Evolutionary conservation across 2,888 invertebrate species (phyloP).

Genomic region (Epirrita christyi): DNA sequence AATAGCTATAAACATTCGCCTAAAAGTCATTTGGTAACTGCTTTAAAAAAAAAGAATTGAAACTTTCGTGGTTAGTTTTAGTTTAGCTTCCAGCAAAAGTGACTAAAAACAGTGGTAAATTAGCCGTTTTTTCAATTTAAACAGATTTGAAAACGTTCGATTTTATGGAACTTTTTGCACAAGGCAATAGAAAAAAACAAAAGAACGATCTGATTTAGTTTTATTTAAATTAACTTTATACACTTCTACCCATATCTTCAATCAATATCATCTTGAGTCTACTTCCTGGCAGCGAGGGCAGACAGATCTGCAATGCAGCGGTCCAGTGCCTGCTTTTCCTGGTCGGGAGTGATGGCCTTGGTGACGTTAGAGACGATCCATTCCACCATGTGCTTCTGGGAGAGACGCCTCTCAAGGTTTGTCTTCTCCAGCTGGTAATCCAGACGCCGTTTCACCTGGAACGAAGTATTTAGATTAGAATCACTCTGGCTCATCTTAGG

Average conservation of each 20-base stretch:
- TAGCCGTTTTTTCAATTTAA: too few species aligned
- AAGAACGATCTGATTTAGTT: conserved; percentile 44
- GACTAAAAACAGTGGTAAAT: too few species aligned
- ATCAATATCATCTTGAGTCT: conserved; percentile 30
- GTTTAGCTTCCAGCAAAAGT: too few species aligned
- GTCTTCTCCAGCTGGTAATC: conserved; percentile 97
- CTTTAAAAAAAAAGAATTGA: too few species aligned
- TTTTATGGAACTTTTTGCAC: too few species aligned
- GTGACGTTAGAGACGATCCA: conserved; percentile 95
- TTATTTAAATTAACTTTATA: conserved; percentile 47
- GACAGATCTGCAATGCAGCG: conserved; percentile 95
- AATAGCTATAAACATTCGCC: too few species aligned
- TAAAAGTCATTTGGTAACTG: too few species aligned
- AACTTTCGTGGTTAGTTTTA: too few species aligned
- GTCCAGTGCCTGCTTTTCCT: conserved; percentile 95
- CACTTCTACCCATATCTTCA: conserved; percentile 11
- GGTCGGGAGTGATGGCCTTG: conserved; percentile 95
- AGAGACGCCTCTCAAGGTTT: conserved; percentile 91
- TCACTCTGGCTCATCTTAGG: too few species aligned
- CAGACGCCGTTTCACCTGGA: conserved; percentile 91
- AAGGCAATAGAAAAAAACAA: conserved; percentile 1
- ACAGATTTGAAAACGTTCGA: too few species aligned
- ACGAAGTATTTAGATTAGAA: conserved; percentile 9
- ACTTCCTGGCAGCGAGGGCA: conserved; percentile 85
- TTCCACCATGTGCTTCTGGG: conserved; percentile 97